phyloP scores from a whole-genome alignment of 92 coral and sea anemone species.

The Metridium senile region DNA sequence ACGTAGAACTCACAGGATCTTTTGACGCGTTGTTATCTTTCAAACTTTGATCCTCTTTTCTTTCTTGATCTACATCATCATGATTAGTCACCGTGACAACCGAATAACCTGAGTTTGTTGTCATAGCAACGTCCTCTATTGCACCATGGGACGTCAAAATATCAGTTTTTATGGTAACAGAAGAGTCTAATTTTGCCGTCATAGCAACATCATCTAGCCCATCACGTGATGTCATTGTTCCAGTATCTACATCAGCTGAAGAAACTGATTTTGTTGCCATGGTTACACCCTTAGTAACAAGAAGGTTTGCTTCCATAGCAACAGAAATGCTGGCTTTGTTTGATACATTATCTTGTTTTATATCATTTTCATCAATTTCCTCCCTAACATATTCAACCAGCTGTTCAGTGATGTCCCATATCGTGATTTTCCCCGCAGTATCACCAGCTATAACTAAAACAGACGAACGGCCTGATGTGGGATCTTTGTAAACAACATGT shows the following conservation, averaged over 20 bases:
- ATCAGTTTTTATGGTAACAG: neutral
- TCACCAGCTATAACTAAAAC: conserved; percentile 84
- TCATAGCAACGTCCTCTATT: neutral
- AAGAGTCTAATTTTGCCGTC: neutral
- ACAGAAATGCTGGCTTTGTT: neutral
- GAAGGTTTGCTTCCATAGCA: neutral
- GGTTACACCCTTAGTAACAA: neutral
- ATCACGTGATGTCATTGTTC: neutral
- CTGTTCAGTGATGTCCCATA: conserved; percentile 81
- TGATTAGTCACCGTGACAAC: neutral
- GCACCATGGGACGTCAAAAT: neutral
- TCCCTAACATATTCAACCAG: conserved; percentile 49
- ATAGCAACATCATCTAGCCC: neutral
- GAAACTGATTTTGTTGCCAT: neutral
- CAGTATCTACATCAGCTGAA: neutral
- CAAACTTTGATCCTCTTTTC: neutral
- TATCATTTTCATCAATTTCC: neutral
- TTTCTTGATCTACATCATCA: neutral
- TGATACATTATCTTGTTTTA: no score
- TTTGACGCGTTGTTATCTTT: neutral
- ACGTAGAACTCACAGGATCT: neutral
- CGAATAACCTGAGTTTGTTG: neutral
- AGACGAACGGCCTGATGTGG: conserved; percentile 17
- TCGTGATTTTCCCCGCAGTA: conserved; percentile 88
- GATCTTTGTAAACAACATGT: conserved; percentile 49